phyloP scores from a whole-genome alignment of 2,113 vertebrate species.

The Syngnathoides biaculeatus region DNA sequence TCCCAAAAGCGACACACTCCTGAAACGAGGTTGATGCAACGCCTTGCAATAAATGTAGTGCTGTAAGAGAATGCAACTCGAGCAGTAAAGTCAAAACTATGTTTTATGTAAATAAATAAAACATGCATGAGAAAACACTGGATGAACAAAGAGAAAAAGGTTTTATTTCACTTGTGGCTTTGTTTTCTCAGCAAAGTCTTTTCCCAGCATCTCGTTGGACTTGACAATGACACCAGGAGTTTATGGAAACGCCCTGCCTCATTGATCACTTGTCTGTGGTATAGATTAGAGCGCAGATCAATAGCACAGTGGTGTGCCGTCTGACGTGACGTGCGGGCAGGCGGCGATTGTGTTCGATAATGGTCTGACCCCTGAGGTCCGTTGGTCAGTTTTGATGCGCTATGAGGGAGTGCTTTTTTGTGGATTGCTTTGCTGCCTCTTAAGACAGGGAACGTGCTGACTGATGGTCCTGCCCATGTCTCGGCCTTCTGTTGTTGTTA shows the following conservation, averaged over 20 bases:
- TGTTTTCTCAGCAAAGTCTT: too few species aligned
- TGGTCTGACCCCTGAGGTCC: conserved; percentile 26
- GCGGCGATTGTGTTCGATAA: conserved; percentile 27
- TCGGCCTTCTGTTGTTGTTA: conserved; percentile 1
- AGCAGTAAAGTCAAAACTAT: conserved; percentile 2
- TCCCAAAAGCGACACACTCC: conserved; percentile 18
- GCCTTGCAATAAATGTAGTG: conserved; percentile 38
- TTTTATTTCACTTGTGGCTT: background rate
- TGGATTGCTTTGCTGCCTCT: conserved; percentile 8
- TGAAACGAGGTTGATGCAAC: conserved; percentile 51
- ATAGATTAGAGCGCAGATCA: conserved; percentile 45
- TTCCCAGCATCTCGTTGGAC: conserved; percentile 13
- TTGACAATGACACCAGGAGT: conserved; percentile 26
- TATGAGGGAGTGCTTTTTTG: background rate
- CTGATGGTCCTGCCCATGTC: conserved; percentile 9
- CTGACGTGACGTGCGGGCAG: conserved; percentile 28
- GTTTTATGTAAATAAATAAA: too few species aligned
- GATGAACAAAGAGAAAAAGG: background rate
- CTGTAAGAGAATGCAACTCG: conserved; percentile 39
- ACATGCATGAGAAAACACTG: background rate
- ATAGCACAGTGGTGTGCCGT: conserved; percentile 27
- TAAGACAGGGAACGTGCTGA: conserved; percentile 8
- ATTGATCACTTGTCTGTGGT: conserved; percentile 45
- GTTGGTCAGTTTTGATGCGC: conserved; percentile 15
- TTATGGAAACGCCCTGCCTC: conserved; percentile 31